phyloP scores from a whole-genome alignment of 2,797 vertebrate genomes.

The Sphenopsis melanotis region DNA sequence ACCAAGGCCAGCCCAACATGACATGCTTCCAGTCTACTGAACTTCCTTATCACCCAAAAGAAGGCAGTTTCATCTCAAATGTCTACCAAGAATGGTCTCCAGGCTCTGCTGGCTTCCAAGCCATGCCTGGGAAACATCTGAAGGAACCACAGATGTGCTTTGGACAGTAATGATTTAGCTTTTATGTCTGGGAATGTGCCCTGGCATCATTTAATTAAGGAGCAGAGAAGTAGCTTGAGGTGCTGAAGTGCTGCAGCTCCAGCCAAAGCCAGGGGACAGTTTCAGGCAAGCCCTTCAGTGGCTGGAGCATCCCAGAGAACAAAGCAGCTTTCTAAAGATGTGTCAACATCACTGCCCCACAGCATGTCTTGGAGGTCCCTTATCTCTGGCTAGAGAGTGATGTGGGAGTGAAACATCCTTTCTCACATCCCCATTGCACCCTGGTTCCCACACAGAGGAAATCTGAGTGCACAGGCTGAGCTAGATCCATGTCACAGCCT shows the following conservation, averaged over 20 bases:
- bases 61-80: background rate
- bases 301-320: background rate
- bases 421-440: background rate
- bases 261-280: background rate
- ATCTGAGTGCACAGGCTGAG: background rate
- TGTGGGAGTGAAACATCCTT: background rate
- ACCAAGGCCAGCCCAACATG: background rate
- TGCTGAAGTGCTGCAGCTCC: background rate
- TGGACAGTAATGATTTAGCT: background rate
- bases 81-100: background rate
- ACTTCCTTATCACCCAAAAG: background rate
- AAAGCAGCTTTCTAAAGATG: background rate
- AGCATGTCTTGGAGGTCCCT: background rate
- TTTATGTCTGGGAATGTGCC: background rate
- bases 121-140: background rate
- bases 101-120: background rate
- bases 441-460: background rate
- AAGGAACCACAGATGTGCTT: slow-evolving; percentile 12
- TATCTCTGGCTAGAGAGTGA: background rate
- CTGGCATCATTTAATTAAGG: background rate
- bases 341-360: background rate
- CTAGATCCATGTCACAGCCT: background rate
- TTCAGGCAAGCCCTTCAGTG: background rate
- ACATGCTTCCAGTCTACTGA: background rate
- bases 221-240: background rate